Percentiles rank a stretch among this genome's conserved stretches.
Conservation (phyloP, 2,888 invertebrate species). For the Stenurella melanura region DNA sequence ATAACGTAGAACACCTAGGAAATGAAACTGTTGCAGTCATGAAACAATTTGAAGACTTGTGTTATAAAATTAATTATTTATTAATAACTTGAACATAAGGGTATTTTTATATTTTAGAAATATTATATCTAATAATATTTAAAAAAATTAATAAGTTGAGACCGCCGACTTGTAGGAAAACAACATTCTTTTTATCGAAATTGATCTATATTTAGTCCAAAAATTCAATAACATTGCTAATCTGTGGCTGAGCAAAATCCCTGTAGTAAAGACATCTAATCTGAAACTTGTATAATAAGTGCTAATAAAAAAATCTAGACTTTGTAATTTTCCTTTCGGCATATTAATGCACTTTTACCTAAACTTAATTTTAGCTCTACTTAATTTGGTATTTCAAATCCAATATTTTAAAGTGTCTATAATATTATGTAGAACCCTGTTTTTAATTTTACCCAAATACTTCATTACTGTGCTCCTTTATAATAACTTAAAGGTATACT, state of each 20-base stretch:
- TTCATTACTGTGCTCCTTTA: background rate
- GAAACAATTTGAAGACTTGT: too few species aligned
- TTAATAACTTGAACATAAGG: too few species aligned
- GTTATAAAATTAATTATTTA: too few species aligned
- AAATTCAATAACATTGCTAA: background rate
- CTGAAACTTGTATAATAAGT: background rate
- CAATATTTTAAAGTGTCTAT: conserved; percentile 16
- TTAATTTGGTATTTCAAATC: conserved; percentile 24
- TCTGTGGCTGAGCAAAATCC: background rate
- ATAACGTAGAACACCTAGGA: too few species aligned
- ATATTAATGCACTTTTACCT: background rate
- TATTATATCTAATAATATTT: too few species aligned
- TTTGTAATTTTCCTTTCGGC: conserved; percentile 17
- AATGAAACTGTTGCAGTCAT: too few species aligned
- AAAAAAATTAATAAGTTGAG: too few species aligned
- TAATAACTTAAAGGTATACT: conserved; percentile 23
- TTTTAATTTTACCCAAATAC: conserved; percentile 20
- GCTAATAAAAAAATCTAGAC: conserved; percentile 10
- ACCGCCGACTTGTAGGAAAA: too few species aligned
- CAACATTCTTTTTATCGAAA: too few species aligned
- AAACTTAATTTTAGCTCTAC: background rate
- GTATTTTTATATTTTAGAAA: too few species aligned
- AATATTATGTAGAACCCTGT: background rate
- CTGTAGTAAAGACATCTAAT: conserved; percentile 9
- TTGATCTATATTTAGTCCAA: background rate